phyloP scores from a whole-genome alignment of 2,888 invertebrate genomes.

The Escarpia spicata region DNA sequence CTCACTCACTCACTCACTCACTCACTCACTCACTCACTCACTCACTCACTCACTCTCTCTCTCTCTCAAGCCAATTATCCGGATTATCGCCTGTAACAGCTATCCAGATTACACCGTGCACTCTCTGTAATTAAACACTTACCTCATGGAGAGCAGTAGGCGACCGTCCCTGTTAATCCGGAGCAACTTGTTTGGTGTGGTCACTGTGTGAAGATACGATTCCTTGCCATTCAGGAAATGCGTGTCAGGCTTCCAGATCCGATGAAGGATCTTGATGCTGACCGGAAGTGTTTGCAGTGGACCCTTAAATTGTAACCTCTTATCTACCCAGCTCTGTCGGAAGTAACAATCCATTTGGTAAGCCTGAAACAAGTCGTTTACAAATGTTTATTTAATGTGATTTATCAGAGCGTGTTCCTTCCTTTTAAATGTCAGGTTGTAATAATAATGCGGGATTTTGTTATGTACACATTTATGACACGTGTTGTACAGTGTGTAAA shows the following conservation, averaged over 20 bases:
- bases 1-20: too few relatives aligned
- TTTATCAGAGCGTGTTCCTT: too few relatives aligned
- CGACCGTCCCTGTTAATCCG: conserved; percentile 89
- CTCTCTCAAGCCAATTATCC: too few relatives aligned
- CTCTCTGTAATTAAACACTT: neutral
- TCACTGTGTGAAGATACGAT: conserved; percentile 93
- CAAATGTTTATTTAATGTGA: too few relatives aligned
- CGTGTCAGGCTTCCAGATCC: conserved; percentile 59
- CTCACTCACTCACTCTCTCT: too few relatives aligned
- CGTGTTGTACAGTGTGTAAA: too few relatives aligned
- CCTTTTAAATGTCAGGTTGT: too few relatives aligned
- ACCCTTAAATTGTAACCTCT: conserved; percentile 44
- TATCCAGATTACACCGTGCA: too few relatives aligned
- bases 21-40: too few relatives aligned
- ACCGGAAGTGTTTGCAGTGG: conserved; percentile 45
- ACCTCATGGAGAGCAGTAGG: conserved; percentile 94
- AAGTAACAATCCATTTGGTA: conserved; percentile 50
- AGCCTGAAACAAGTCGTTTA: conserved; percentile 33
- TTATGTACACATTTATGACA: too few relatives aligned
- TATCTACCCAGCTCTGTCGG: conserved; percentile 47
- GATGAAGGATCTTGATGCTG: conserved; percentile 48
- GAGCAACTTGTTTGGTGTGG: conserved; percentile 91
- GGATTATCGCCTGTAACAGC: too few relatives aligned
- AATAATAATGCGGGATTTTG: too few relatives aligned
- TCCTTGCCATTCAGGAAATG: conserved; percentile 91